Evolutionary conservation across 2,797 vertebrate species (phyloP).

Genomic region (Muraenolepis orangiensis): DNA sequence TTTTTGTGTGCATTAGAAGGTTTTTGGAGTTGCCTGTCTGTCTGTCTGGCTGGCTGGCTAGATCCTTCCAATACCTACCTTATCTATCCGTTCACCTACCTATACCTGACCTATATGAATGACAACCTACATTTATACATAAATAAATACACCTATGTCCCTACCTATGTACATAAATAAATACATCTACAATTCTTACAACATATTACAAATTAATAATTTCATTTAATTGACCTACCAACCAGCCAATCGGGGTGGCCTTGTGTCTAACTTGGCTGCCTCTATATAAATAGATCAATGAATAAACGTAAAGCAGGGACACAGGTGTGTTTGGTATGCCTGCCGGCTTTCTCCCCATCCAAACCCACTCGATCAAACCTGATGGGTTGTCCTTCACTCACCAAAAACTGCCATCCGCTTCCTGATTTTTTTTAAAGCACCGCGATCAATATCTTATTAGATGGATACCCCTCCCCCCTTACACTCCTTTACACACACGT

Average conservation of each 20-base stretch:
- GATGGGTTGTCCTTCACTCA: slow-evolving; percentile 57
- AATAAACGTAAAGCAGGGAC: slow-evolving; percentile 16
- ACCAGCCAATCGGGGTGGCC: background rate
- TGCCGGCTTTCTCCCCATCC: slow-evolving; percentile 32
- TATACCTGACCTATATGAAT: background rate
- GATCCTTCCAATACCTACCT: background rate
- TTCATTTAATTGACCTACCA: too few relatives aligned
- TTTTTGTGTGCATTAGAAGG: background rate
- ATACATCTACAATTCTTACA: background rate
- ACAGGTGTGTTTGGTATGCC: slow-evolving; percentile 48
- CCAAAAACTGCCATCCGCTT: slow-evolving; percentile 50
- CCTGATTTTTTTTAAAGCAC: slow-evolving; percentile 45
- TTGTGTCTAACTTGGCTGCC: background rate
- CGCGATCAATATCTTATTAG: slow-evolving; percentile 68
- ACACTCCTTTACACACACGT: background rate
- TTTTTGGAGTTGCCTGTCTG: slow-evolving; percentile 1
- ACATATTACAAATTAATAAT: too few relatives aligned
- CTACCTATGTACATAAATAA: background rate
- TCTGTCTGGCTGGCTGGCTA: slow-evolving; percentile 6
- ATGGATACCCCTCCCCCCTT: slow-evolving; percentile 39
- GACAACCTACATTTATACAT: background rate
- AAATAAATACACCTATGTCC: too few relatives aligned
- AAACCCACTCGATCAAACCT: slow-evolving; percentile 56
- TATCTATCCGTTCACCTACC: too few relatives aligned
- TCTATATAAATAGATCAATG: background rate